Evolutionary conservation across 2,113 vertebrate species (phyloP), one percentile per base, ranked within the genome.

Genomic region (Mobula hypostoma): DNA sequence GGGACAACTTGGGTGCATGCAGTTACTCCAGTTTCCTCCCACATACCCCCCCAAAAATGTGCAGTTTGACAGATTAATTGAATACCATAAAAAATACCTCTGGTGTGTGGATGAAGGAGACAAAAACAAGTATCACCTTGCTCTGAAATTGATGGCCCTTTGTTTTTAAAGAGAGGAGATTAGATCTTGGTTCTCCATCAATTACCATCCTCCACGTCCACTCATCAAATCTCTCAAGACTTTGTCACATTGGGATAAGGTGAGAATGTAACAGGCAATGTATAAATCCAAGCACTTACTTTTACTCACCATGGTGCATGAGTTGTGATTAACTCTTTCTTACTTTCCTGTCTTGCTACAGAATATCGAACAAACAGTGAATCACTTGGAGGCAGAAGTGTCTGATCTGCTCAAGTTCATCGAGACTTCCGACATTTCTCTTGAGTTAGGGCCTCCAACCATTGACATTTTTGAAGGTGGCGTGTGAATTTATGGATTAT

Each of bases 401-500:
- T 93, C 68, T 7, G 68, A 40, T 7, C 68, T 93, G 91, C 91
- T 93, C 68, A 56, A 11, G 6, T 0, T 93, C 19, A 93, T 93
- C 8, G 70, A 76, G 21, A 21, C 36, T 11, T 56, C 70, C 56
- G 74, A 74, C 36, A 27, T 70, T 9, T 36, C 70, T 6, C 36
- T 93, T 40, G 68, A 24, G 3, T 40, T n/a, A 8, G 91, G 36
- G 48, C 14, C 70, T 29, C 68, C 91, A 0, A 48, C 21, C 70
- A 29, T 93, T 36, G 68, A 93, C 32, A 93, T 93, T 76, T 93
- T 93, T 56, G 91, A 93, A 5, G 48, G 27, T 12, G 91, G 91
- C 48, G 24, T 12, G 21, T 93, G 36, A 56, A 32, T 93, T 93
- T 66, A 32, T 66, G 36, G 40, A 72, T 40, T 74, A 9, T 56